Evolutionary conservation across 2,797 vertebrate species (phyloP).

Genomic region (Pipistrellus pygmaeus): DNA sequence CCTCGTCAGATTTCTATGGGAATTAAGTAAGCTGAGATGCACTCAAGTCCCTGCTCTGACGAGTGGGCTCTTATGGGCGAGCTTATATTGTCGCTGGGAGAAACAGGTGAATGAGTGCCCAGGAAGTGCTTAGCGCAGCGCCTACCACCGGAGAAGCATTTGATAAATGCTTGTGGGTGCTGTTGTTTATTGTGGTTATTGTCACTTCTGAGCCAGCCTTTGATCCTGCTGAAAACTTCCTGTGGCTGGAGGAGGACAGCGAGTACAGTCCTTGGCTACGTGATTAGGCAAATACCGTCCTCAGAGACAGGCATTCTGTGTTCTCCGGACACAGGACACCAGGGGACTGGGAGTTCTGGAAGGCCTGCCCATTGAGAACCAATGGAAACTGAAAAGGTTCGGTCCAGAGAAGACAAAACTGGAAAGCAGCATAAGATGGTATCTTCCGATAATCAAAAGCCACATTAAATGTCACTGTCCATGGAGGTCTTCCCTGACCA

Average conservation of each 20-base stretch:
- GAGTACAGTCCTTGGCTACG: neutral
- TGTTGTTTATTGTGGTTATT: fast-evolving
- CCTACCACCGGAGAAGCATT: neutral
- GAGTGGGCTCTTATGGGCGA: neutral
- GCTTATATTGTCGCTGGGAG: fast-evolving
- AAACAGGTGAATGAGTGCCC: fast-evolving
- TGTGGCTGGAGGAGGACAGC: neutral
- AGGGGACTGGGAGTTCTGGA: neutral
- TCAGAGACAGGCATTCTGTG: neutral
- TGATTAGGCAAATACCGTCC: neutral
- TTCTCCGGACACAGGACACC: neutral
- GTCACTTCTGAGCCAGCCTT: neutral
- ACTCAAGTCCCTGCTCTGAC: fast-evolving
- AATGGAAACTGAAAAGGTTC: neutral
- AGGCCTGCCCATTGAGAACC: neutral
- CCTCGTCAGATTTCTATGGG: too few relatives aligned
- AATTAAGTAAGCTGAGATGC: neutral
- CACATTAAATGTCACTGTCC: neutral
- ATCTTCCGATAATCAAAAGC: neutral
- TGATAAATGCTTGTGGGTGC: fast-evolving
- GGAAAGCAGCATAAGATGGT: neutral
- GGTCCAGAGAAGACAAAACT: neutral
- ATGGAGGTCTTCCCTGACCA: neutral
- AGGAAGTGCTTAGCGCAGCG: fast-evolving
- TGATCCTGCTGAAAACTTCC: neutral